Percentiles rank a stretch among this genome's conserved stretches.
phyloP scores from a whole-genome alignment of 2,888 invertebrate species.

The Callinectes sapidus region DNA sequence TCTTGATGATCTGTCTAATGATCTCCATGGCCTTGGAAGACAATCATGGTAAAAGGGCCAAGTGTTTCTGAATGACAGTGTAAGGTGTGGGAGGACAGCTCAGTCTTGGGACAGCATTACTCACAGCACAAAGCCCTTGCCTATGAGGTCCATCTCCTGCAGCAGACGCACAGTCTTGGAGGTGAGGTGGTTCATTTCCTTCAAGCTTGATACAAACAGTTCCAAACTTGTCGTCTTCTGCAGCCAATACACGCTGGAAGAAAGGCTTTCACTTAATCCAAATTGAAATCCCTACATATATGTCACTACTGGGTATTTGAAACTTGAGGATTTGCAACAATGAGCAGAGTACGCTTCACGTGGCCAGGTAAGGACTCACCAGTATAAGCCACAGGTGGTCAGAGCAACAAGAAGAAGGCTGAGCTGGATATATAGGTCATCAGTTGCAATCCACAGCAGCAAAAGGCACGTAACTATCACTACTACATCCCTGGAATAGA shows the following conservation, averaged over 20 bases:
- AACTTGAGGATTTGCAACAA: not conserved
- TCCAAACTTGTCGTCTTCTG: not conserved
- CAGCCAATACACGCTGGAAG: not conserved
- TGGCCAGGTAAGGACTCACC: not conserved
- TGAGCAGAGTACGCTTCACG: not conserved
- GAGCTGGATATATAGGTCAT: not conserved
- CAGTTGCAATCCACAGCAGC: not conserved
- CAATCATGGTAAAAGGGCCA: too few relatives aligned
- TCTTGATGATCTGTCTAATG: too few relatives aligned
- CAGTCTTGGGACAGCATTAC: not conserved
- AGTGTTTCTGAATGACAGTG: too few relatives aligned
- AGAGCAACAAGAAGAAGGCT: not conserved
- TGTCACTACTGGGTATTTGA: not conserved
- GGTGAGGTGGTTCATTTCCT: not conserved
- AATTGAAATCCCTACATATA: too few relatives aligned
- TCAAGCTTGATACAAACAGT: not conserved
- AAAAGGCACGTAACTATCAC: not conserved
- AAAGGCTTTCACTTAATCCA: not conserved
- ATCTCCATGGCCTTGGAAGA: too few relatives aligned
- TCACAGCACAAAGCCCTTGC: conserved; percentile 53
- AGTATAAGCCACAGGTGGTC: not conserved
- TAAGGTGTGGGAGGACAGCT: too few relatives aligned
- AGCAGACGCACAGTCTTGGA: conserved; percentile 39
- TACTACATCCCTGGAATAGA: not conserved
- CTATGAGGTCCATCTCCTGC: conserved; percentile 42